Evolutionary conservation across 2,797 vertebrate species (phyloP).

Genomic region (Malacoctenus gilli): DNA sequence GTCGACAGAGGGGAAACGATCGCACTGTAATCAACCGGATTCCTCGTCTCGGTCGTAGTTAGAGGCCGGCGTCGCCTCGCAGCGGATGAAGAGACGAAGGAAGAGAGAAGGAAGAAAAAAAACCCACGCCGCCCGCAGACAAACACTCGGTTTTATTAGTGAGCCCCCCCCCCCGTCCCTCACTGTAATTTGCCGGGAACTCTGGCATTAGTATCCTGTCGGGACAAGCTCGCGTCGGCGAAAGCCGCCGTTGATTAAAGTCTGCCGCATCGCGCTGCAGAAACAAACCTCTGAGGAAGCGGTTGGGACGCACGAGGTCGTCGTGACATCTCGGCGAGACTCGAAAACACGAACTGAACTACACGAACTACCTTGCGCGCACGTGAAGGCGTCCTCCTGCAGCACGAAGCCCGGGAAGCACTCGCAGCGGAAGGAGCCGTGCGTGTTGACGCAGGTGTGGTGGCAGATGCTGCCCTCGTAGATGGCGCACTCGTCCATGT

Average conservation of each 20-base stretch:
- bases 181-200: conserved; percentile 75
- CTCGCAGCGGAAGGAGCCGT: conserved; percentile 87
- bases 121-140: conserved; percentile 72
- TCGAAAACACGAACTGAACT: conserved; percentile 55
- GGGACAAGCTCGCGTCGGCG: conserved; percentile 64
- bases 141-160: conserved; percentile 75
- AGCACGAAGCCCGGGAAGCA: conserved; percentile 86
- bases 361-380: conserved; percentile 87
- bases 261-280: conserved; percentile 34
- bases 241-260: conserved; percentile 62
- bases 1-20: conserved; percentile 45
- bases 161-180: conserved; percentile 55
- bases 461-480: conserved; percentile 85
- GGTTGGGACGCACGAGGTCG: conserved; percentile 54
- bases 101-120: conserved; percentile 73
- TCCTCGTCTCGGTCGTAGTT: conserved; percentile 36
- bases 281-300: conserved; percentile 64
- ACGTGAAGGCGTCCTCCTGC: conserved; percentile 83
- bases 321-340: conserved; percentile 36
- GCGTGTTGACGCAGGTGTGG: conserved; percentile 85
- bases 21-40: conserved; percentile 53
- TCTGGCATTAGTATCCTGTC: conserved; percentile 71
- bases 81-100: conserved; percentile 52
- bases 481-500: conserved; percentile 88
- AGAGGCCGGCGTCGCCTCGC: conserved; percentile 39